Conservation (phyloP, 2,113 vertebrate species). For the Neomonachus schauinslandi region DNA sequence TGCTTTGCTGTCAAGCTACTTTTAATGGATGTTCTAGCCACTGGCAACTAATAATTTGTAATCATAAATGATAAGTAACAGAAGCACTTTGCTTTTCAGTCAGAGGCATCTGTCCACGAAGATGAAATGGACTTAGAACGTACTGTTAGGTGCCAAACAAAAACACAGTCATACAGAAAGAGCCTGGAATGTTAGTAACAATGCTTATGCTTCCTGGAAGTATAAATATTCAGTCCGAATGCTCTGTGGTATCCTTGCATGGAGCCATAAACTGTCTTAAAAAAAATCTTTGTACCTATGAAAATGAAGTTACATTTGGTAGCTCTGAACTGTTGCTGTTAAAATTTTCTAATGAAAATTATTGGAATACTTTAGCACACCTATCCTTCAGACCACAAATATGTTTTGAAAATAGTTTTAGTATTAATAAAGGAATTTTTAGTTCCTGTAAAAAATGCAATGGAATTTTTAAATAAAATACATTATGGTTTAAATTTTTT, state of each 20-base stretch:
- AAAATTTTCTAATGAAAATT: conserved; percentile 46
- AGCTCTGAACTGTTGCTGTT: conserved; percentile 35
- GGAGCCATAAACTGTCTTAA: not conserved
- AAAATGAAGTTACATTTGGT: not conserved
- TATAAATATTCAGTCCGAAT: conserved; percentile 28
- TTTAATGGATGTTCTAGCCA: conserved; percentile 66
- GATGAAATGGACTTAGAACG: conserved; percentile 39
- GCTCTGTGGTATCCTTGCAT: not conserved
- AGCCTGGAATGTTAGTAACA: not conserved
- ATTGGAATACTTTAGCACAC: conserved; percentile 29
- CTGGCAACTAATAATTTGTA: conserved; percentile 58
- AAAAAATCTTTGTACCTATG: conserved; percentile 16
- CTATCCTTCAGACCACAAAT: not conserved
- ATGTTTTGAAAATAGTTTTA: conserved; percentile 48
- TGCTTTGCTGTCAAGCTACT: not conserved
- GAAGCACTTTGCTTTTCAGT: conserved; percentile 57
- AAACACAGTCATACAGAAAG: not conserved
- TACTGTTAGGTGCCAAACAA: conserved; percentile 49
- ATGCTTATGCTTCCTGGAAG: not conserved
- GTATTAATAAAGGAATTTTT: not conserved
- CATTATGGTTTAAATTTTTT: not conserved
- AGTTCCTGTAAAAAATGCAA: not conserved
- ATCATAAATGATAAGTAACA: conserved; percentile 64
- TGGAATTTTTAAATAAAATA: not conserved
- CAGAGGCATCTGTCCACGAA: conserved; percentile 49